phyloP scores from a whole-genome alignment of 2,113 vertebrate genomes.

The Dolichallabes microphthalmus region DNA sequence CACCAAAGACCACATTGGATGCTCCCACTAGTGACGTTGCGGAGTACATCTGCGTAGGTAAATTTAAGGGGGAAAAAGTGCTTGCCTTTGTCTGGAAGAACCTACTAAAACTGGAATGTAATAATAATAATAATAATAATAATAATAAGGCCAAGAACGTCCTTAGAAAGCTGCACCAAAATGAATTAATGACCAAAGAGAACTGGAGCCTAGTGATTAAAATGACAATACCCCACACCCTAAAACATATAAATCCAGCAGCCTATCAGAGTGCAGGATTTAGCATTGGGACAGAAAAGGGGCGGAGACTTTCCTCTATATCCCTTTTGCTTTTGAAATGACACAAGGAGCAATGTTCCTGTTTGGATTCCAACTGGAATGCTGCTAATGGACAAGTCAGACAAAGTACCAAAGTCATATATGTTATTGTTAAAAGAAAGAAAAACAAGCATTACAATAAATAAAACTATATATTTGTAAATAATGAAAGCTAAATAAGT shows the following conservation, averaged over 20 bases:
- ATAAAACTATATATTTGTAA: constrained; percentile 59
- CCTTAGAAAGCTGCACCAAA: constrained; percentile 67
- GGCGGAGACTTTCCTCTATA: constrained; percentile 60
- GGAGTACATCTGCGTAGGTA: constrained; percentile 55
- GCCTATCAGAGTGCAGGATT: constrained; percentile 59
- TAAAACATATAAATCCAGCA: constrained; percentile 53
- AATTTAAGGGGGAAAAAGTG: constrained; percentile 13
- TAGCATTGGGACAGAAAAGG: constrained; percentile 35
- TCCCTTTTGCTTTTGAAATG: constrained; percentile 70
- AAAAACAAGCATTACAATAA: constrained; percentile 66
- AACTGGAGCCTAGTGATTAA: constrained; percentile 64
- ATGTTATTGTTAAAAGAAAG: constrained; percentile 74
- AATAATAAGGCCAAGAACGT: constrained; percentile 36
- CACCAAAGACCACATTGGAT: constrained; percentile 66
- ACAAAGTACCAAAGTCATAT: constrained; percentile 74
- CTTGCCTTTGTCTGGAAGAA: constrained; percentile 65
- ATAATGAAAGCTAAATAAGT: constrained; percentile 75
- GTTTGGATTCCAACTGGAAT: constrained; percentile 71
- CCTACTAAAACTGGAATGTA: constrained; percentile 75
- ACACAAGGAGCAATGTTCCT: constrained; percentile 71
- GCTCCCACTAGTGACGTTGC: constrained; percentile 62
- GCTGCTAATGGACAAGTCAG: constrained; percentile 76
- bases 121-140: constrained; percentile 30
- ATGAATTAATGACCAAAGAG: constrained; percentile 71
- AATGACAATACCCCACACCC: constrained; percentile 51